These are phyloP conservation scores for Heliconius hewitsoni DNA, from an alignment of 1,140 invertebrate genomes.

Conservation along the genomic window DNA sequence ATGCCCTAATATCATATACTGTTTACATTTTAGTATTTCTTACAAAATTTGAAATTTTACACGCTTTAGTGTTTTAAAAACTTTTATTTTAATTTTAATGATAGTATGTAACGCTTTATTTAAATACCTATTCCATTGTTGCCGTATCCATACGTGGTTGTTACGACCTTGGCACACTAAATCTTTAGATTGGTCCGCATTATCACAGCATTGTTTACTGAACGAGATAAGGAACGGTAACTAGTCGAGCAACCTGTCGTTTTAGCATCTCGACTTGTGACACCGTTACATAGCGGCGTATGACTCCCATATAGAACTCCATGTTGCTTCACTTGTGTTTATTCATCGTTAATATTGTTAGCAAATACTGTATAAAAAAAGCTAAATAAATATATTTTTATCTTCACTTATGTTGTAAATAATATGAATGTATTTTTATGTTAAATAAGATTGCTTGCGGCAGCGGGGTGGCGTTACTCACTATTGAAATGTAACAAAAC, in stretches of 20 bases:
- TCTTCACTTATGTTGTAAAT: too few species aligned
- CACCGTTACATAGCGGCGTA: slow-evolving; percentile 42
- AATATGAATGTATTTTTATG: too few species aligned
- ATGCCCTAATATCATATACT: not conserved
- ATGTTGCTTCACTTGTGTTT: not conserved
- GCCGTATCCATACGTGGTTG: not conserved
- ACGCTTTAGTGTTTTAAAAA: not conserved
- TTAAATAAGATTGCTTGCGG: too few species aligned
- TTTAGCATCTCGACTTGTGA: slow-evolving; percentile 20
- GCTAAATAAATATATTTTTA: too few species aligned
- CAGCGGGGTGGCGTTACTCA: too few species aligned
- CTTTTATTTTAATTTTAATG: not conserved
- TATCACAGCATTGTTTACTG: slow-evolving; percentile 34
- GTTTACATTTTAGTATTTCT: not conserved
- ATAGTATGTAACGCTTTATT: not conserved
- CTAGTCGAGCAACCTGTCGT: slow-evolving; percentile 34
- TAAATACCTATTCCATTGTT: slow-evolving; percentile 3
- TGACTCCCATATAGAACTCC: slow-evolving; percentile 31
- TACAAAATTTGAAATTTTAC: not conserved
- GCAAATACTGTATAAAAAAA: not conserved
- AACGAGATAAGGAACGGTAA: slow-evolving; percentile 33
- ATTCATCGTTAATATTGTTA: not conserved
- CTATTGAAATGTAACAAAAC: too few species aligned
- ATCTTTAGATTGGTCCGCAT: slow-evolving; percentile 24
- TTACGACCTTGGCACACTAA: slow-evolving; percentile 38